Percentiles rank a stretch among this genome's conserved stretches.
Conservation (phyloP, 1,140 invertebrate genomes). For the Dendrolimus punctatus region DNA sequence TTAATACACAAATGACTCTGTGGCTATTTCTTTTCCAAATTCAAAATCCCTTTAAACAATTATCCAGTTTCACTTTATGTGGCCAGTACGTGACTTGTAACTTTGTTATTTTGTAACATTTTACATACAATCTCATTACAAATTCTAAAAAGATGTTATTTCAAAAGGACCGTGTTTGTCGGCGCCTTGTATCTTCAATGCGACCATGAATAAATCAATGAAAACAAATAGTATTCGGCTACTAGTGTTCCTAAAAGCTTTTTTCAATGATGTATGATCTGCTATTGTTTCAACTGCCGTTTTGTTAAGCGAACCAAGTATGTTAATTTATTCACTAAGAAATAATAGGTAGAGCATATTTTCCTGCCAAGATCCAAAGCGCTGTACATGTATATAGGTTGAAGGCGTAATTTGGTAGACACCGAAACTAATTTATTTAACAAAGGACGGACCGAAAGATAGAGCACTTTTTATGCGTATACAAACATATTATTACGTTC, state of each 20-base stretch:
- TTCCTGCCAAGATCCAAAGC: constrained; percentile 49
- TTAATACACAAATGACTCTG: too few relatives aligned
- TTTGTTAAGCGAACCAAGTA: constrained; percentile 50
- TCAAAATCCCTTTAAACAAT: constrained; percentile 31
- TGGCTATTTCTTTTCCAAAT: constrained; percentile 44
- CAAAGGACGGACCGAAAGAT: constrained; percentile 66
- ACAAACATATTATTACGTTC: constrained; percentile 62
- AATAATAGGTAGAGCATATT: constrained; percentile 67
- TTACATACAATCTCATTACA: constrained; percentile 53
- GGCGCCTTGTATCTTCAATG: constrained; percentile 53
- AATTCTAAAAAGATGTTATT: constrained; percentile 54
- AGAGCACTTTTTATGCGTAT: constrained; percentile 62
- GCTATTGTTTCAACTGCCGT: constrained; percentile 56
- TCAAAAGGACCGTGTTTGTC: constrained; percentile 52
- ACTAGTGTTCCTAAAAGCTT: constrained; percentile 63
- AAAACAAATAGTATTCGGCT: constrained; percentile 69
- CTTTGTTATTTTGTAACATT: constrained; percentile 55
- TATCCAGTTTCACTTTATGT: constrained; percentile 48
- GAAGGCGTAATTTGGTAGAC: constrained; percentile 73
- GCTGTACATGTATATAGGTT: constrained; percentile 59
- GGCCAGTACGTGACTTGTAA: constrained; percentile 41
- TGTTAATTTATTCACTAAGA: constrained; percentile 58
- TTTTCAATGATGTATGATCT: constrained; percentile 56
- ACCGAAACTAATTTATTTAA: constrained; percentile 75
- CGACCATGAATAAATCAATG: constrained; percentile 71